Evolutionary conservation across 1,140 invertebrate genomes (phyloP), one percentile per base, ranked within the genome.

Genomic region (Anoplolepis gracilipes): DNA sequence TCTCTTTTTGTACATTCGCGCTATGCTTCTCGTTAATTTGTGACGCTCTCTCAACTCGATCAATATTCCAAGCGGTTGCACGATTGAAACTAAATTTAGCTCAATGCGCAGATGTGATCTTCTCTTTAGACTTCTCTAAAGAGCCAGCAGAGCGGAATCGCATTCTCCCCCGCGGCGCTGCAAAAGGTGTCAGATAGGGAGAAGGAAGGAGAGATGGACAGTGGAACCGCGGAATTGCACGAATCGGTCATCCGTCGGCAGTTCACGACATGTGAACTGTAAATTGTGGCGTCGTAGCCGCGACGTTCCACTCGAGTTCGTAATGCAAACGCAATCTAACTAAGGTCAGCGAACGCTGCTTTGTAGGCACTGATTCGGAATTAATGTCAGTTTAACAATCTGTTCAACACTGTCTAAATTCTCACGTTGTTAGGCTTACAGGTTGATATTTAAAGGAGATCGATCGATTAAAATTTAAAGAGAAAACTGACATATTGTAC

Each of bases 261-360:
- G 81, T 70, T 87, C 73, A 87, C 89, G 86, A 90, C 88, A 89
- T 89, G 92, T 87, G 90, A 92, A 91, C 91, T 87, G 91, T 87
- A 92, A 91, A 91, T 89, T 86, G 92, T 87, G 88, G 84, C 72
- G 81, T 33, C 62, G 30, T 42, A 61, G 61, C 33, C 75, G 36
- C 87, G 90, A 86, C 85, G 89, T 92, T 93, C 92, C 91, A 88
- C 91, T 91, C 90, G 91, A 92, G 91, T 91, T 93, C 89, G 86
- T 91, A 93, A 91, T 92, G 91, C 92, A 93, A 93, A 93, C 92
- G 91, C 90, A 92, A 91, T 92, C 84, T 86, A 92, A 91, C 89
- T 91, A 92, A 93, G 91, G 92, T 92, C 89, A 90, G 89, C 86
- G 84, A 46, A 64, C 86, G 87, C 87, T 90, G 92, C 92, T 93